A percentile compares a stretch with the other conserved stretches of the same genome.
Conservation (phyloP, 2,888 invertebrate species). For the Beris chalybata region DNA sequence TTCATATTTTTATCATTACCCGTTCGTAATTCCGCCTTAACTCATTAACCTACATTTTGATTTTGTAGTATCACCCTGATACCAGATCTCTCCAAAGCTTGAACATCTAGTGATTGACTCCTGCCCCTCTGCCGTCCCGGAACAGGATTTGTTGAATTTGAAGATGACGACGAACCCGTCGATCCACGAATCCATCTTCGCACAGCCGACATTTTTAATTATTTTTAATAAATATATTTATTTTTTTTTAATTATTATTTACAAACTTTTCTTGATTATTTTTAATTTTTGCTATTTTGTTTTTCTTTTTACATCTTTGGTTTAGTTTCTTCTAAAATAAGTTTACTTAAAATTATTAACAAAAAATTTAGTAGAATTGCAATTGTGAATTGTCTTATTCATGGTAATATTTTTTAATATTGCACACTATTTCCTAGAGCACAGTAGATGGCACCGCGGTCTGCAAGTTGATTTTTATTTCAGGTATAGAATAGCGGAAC, state of each 20-base stretch:
- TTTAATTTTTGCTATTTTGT: background rate
- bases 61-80: slow-evolving; percentile 51
- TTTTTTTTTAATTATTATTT: slow-evolving; percentile 9
- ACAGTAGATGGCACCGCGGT: background rate
- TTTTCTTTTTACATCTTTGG: background rate
- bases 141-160: background rate
- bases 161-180: slow-evolving; percentile 44
- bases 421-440: background rate
- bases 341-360: background rate
- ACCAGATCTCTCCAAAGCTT: slow-evolving; percentile 52
- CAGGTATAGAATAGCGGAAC: no score
- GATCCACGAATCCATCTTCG: slow-evolving; percentile 54
- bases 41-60: slow-evolving; percentile 47
- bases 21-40: no score
- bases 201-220: slow-evolving; percentile 50
- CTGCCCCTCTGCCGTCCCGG: slow-evolving; percentile 48
- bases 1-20: background rate
- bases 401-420: background rate
- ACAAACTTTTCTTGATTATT: slow-evolving; percentile 19
- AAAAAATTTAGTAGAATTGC: background rate
- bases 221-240: background rate
- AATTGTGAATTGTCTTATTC: background rate
- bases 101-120: slow-evolving; percentile 55
- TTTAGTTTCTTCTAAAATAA: background rate
- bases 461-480: background rate